phyloP scores from a whole-genome alignment of 1,140 invertebrate species.

The Drosophila kepulauana region DNA sequence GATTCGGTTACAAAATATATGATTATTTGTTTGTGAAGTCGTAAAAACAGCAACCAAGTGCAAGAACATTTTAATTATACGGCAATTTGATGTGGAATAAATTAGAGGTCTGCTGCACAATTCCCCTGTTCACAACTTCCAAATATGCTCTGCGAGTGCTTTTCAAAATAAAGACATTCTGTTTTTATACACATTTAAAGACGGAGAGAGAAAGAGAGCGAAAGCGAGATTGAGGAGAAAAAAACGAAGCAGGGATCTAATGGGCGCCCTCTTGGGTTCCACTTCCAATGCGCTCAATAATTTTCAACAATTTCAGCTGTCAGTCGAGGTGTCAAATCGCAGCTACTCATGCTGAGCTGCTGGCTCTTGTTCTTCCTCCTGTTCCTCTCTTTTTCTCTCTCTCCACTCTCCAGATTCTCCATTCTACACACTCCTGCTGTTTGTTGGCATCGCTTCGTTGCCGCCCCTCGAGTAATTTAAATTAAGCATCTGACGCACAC shows the following conservation, averaged over 20 bases:
- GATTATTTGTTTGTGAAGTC: constrained; percentile 74
- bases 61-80: constrained; percentile 78
- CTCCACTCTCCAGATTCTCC: constrained; percentile 25
- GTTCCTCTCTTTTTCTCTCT: neutral
- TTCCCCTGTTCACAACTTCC: constrained; percentile 61
- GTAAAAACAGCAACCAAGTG: constrained; percentile 50
- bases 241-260: constrained; percentile 59
- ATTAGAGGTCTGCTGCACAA: constrained; percentile 66
- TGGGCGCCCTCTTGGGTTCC: constrained; percentile 79
- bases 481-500: constrained; percentile 83
- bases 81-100: constrained; percentile 79
- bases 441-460: constrained; percentile 21
- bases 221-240: neutral
- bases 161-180: constrained; percentile 65
- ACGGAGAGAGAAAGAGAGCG: neutral
- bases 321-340: constrained; percentile 85
- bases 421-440: constrained; percentile 23
- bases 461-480: constrained; percentile 78
- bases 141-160: constrained; percentile 29
- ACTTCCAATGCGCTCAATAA: constrained; percentile 79
- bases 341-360: constrained; percentile 84
- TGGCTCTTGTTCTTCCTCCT: neutral
- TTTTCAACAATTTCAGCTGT: constrained; percentile 83
- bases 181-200: constrained; percentile 15
- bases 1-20: constrained; percentile 77